Base-by-base conservation (phyloP, 2,797 vertebrate species). In the Sphaeramia orbicularis region DNA sequence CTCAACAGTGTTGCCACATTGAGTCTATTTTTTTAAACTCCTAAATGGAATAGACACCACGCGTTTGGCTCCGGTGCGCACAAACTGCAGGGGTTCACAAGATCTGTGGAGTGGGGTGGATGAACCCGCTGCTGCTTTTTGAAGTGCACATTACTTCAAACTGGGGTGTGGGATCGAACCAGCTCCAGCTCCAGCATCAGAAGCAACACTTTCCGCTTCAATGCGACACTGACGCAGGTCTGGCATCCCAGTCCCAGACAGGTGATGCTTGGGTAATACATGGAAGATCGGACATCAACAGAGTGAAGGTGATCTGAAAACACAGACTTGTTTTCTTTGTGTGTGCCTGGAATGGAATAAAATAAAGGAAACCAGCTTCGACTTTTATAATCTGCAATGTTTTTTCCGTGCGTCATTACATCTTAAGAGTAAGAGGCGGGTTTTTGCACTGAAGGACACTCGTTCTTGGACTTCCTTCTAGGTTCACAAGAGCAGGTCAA, bases 181-280 rank as follows among this genome's bases (percentile, higher is more conserved):
- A n/a, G n/a, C n/a, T n/a, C n/a, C n/a, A n/a, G 58, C 74, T 40
- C 60, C 70, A 30, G 74, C 77, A 78, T 63, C 78, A 62, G 55
- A 65, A 65, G 11, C 74, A 51, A 41, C 80, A 54, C 81, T 74
- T 74, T 65, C 65, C 59, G 76, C 84, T 80, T 66, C 76, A 80
- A 73, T 90, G 88, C 89, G 87, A 80, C 91, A 80, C 82, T 90
- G 89, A 91, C 88, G 86, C 89, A 89, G 76, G 18, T 76, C 78
- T 65, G 65, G 68, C 83, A 57, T 78, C 78, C 78, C 71, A 9
- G 59, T 38, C 70, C 30, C 62, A 65, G 60, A 71, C 86, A 83
- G 81, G 84, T 79, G 84, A 85, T 82, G 90, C 71, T 69, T 51
- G 36, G 30, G 37, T 71, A 19, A 76, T 49, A 47, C 63, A 32